These are phyloP conservation scores for Amblyopsis hoosieri DNA, from an alignment of 2,797 vertebrate species.

Conservation along the genomic window DNA sequence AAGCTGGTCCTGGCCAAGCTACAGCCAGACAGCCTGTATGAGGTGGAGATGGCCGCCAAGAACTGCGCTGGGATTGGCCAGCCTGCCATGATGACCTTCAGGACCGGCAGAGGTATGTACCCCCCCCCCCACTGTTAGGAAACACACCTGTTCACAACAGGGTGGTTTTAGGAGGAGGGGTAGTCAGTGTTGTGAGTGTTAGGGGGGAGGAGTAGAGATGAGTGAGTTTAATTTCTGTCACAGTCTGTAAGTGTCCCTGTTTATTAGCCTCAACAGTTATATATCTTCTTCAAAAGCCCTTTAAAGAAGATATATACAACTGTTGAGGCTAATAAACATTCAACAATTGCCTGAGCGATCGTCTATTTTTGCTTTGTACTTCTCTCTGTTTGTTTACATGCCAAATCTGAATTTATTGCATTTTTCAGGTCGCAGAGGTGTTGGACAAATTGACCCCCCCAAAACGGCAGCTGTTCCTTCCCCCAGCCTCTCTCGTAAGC, in stretches of 20 bases:
- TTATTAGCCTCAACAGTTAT: too few species aligned
- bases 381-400: too few species aligned
- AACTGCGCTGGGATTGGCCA: conserved; percentile 94
- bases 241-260: conserved; percentile 67
- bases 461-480: conserved; percentile 82
- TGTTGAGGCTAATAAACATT: not conserved
- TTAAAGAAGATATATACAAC: not conserved
- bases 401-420: too few species aligned
- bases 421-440: conserved; percentile 75
- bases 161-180: too few species aligned
- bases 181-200: too few species aligned
- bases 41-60: conserved; percentile 94
- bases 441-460: conserved; percentile 63
- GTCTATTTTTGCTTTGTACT: too few species aligned
- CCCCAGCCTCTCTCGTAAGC: conserved; percentile 91
- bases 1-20: conserved; percentile 88
- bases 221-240: too few species aligned
- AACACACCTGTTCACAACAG: too few species aligned
- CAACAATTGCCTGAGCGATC: too few species aligned
- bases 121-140: too few species aligned
- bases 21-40: conserved; percentile 92
- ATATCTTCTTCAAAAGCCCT: too few species aligned
- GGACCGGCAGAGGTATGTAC: conserved; percentile 85
- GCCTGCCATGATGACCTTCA: conserved; percentile 98
- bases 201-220: too few species aligned